phyloP scores from a whole-genome alignment of 2,888 invertebrate species.

The Tethea ocularis region DNA sequence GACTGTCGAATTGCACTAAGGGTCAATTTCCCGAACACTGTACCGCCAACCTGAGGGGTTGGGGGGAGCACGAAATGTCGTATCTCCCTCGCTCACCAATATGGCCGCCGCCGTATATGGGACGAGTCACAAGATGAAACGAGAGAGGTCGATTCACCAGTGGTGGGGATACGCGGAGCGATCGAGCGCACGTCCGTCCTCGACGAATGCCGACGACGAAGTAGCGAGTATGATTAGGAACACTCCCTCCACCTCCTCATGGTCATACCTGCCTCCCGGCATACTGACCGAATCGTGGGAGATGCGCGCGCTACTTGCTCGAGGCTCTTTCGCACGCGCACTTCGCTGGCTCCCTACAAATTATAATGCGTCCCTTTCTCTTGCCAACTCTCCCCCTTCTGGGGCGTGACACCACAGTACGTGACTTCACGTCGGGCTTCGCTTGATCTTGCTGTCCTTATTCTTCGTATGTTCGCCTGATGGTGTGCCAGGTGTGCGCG shows the following conservation, averaged over 20 bases:
- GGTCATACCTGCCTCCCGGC: constrained; percentile 7
- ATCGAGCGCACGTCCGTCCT: neutral
- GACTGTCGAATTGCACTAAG: no score
- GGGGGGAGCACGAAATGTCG: no score
- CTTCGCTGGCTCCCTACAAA: constrained; percentile 10
- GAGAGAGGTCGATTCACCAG: no score
- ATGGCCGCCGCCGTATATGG: neutral
- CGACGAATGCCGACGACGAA: neutral
- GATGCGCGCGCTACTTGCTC: constrained; percentile 7
- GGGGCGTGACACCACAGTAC: constrained; percentile 10
- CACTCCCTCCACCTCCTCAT: constrained; percentile 8
- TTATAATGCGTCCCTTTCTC: neutral
- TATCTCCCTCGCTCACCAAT: no score
- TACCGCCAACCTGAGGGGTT: no score
- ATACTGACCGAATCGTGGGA: constrained; percentile 5
- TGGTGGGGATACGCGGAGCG: neutral
- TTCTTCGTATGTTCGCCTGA: neutral
- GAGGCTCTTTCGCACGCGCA: constrained; percentile 1
- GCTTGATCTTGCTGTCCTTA: neutral
- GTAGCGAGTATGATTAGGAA: no score
- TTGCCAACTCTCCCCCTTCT: constrained; percentile 11
- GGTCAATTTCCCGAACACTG: no score
- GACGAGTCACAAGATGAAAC: no score
- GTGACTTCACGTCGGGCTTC: constrained; percentile 6
- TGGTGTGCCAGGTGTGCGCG: constrained; percentile 5